phyloP scores from a whole-genome alignment of 2,113 vertebrate species.

The Macrotis lagotis region DNA sequence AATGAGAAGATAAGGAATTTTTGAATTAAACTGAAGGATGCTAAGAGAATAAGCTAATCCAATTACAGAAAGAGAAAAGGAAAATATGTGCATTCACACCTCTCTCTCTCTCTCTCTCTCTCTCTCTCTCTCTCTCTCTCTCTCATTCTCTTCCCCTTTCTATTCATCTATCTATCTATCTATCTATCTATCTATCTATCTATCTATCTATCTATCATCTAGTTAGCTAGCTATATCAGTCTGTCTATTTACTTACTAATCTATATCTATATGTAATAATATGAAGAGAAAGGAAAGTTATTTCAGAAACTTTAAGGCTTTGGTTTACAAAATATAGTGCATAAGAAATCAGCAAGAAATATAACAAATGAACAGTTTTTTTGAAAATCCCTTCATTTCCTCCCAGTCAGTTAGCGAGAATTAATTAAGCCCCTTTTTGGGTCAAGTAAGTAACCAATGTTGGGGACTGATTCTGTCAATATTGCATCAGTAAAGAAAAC shows the following conservation, averaged over 20 bases:
- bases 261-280: background rate
- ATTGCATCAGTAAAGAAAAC: too few relatives aligned
- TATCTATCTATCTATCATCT: too few relatives aligned
- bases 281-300: background rate
- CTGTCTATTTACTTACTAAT: too few relatives aligned
- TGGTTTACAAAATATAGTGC: background rate
- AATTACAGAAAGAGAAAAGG: background rate
- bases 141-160: too few relatives aligned
- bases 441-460: background rate
- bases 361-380: background rate
- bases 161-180: too few relatives aligned
- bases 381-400: background rate
- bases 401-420: background rate
- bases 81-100: too few relatives aligned
- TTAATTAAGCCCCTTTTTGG: too few relatives aligned
- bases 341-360: background rate
- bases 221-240: too few relatives aligned
- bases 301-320: background rate
- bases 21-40: background rate
- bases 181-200: too few relatives aligned
- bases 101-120: too few relatives aligned
- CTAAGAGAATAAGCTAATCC: background rate
- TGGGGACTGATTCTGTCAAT: background rate
- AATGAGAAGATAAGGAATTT: slow-evolving; percentile 31
- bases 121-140: too few relatives aligned